These are phyloP conservation scores for Cetoscarus ocellatus DNA, from an alignment of 2,797 vertebrate species.

Conservation along the genomic window DNA sequence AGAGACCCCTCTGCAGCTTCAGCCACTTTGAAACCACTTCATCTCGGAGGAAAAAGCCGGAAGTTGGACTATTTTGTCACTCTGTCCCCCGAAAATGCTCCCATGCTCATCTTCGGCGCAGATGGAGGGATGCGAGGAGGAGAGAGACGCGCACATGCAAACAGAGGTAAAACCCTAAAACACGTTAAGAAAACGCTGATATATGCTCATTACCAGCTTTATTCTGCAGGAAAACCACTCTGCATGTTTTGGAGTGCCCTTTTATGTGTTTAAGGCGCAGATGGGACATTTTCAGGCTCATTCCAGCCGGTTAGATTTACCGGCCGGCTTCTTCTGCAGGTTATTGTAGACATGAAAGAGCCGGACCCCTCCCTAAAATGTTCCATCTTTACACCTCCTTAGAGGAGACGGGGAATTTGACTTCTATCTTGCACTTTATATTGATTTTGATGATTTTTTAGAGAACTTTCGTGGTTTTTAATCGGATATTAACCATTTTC, in stretches of 20 bases:
- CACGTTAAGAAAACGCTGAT: neutral
- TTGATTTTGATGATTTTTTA: neutral
- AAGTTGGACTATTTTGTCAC: neutral
- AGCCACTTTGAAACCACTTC: rapidly evolving
- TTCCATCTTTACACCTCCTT: conserved; percentile 31
- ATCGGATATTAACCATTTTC: neutral
- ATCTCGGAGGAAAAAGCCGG: neutral
- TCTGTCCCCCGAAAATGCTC: conserved; percentile 52
- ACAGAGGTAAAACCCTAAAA: conserved; percentile 76
- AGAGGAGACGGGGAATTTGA: neutral
- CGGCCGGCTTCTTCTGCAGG: conserved; percentile 61
- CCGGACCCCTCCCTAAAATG: conserved; percentile 76
- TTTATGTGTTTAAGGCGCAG: neutral
- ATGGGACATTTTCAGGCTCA: conserved; percentile 24
- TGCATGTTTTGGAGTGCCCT: rapidly evolving
- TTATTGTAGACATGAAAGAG: conserved; percentile 42
- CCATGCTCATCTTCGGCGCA: conserved; percentile 76
- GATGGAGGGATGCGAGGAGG: conserved; percentile 80
- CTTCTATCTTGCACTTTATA: rapidly evolving
- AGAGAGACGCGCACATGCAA: conserved; percentile 71
- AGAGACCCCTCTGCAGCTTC: neutral
- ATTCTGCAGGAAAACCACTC: rapidly evolving
- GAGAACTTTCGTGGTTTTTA: neutral
- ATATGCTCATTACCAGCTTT: rapidly evolving
- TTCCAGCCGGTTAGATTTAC: conserved; percentile 10